Percentiles rank a stretch among this genome's conserved stretches.
phyloP scores from a whole-genome alignment of 1,140 invertebrate genomes.

The Solenopsis fugax region DNA sequence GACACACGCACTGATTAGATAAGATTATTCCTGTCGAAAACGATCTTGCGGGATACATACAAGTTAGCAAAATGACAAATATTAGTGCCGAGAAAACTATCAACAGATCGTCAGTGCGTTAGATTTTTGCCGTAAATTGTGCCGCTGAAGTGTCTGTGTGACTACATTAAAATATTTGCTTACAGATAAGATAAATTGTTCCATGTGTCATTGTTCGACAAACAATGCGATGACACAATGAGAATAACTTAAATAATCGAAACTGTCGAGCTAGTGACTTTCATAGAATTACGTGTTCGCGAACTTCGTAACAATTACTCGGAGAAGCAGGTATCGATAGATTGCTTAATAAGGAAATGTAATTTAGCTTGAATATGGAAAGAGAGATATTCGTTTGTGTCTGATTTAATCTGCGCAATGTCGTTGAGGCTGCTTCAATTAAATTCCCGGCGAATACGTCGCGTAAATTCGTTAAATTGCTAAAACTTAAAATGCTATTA shows the following conservation, averaged over 20 bases:
- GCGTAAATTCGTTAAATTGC: conserved; percentile 11
- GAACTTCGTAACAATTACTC: background rate
- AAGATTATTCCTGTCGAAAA: conserved; percentile 39
- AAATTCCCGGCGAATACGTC: background rate
- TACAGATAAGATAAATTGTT: background rate
- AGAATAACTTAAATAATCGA: background rate
- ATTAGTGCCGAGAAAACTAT: background rate
- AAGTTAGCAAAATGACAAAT: conserved; percentile 3
- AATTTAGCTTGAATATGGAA: background rate
- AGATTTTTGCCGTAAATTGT: background rate
- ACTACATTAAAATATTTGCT: background rate
- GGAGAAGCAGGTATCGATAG: background rate
- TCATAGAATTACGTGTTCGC: background rate
- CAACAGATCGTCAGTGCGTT: background rate
- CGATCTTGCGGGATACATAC: conserved; percentile 15
- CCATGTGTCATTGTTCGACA: background rate
- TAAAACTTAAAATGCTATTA: conserved; percentile 9
- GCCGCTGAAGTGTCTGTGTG: background rate
- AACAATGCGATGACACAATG: background rate
- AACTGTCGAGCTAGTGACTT: background rate
- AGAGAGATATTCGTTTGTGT: background rate
- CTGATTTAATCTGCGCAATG: background rate
- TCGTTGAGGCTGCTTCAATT: background rate
- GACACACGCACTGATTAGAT: conserved; percentile 41
- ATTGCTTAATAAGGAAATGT: conserved; percentile 15